These are phyloP conservation scores for Corynorhinus townsendii DNA, from an alignment of 2,113 vertebrate species.

Conservation along the genomic window DNA sequence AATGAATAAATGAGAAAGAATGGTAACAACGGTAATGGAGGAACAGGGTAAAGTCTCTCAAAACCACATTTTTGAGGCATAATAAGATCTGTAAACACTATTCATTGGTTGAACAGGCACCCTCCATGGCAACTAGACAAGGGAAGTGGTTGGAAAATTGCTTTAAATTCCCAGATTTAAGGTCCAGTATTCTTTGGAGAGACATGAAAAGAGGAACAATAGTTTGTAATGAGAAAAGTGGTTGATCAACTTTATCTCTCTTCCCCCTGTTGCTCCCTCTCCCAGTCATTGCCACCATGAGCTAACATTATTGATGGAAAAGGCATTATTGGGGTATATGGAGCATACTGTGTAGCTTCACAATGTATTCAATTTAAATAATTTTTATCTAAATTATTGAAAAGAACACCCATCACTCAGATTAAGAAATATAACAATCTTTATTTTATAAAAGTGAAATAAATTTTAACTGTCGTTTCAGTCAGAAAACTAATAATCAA, in stretches of 20 bases:
- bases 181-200: not conserved
- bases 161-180: not conserved
- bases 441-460: conserved; percentile 21
- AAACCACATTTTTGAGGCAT: not conserved
- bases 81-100: not conserved
- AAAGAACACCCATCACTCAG: not conserved
- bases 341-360: not conserved
- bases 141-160: not conserved
- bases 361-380: not conserved
- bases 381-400: not conserved
- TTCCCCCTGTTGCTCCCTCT: not conserved
- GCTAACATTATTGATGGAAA: not conserved
- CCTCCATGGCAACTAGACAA: not conserved
- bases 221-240: not conserved
- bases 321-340: not conserved
- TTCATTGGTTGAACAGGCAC: not conserved
- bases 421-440: not conserved
- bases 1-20: not conserved
- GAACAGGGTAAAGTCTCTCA: not conserved
- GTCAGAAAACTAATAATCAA: not conserved
- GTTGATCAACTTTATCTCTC: not conserved
- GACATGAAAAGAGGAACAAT: not conserved
- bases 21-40: not conserved
- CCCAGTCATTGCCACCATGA: not conserved
- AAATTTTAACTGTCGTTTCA: not conserved